Conservation (phyloP, 2,797 vertebrate species). For the Aratinga solstitialis region DNA sequence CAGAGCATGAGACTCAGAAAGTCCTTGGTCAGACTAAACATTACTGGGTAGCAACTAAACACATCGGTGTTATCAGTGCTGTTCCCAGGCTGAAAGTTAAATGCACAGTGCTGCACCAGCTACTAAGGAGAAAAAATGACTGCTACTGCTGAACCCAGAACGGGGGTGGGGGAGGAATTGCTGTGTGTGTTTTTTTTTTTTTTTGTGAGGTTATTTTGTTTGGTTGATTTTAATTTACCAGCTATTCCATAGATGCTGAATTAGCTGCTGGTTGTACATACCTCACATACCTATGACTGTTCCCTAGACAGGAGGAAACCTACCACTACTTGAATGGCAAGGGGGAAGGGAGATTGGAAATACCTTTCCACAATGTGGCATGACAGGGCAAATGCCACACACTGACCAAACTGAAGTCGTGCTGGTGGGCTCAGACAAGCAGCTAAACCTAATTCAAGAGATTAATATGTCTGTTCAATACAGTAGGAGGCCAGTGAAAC, state of each 20-base stretch:
- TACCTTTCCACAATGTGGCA: neutral
- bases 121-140: too few relatives aligned
- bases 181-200: neutral
- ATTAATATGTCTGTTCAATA: neutral
- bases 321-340: neutral
- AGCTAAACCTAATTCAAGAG: neutral
- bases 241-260: neutral
- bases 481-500: neutral
- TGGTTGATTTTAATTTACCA: neutral
- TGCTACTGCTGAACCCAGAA: too few relatives aligned
- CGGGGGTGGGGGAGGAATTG: neutral
- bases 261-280: neutral
- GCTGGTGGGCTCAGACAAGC: neutral
- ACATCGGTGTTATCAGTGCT: too few relatives aligned
- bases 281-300: neutral
- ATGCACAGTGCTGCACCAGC: too few relatives aligned
- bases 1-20: too few relatives aligned
- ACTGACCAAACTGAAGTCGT: fast-evolving
- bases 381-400: neutral
- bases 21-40: too few relatives aligned
- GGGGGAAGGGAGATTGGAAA: neutral
- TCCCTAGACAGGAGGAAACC: neutral
- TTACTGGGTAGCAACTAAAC: too few relatives aligned
- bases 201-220: neutral
- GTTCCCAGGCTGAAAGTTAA: too few relatives aligned